phyloP scores from a whole-genome alignment of 1,140 invertebrate species.

The Drosophila setifemur region DNA sequence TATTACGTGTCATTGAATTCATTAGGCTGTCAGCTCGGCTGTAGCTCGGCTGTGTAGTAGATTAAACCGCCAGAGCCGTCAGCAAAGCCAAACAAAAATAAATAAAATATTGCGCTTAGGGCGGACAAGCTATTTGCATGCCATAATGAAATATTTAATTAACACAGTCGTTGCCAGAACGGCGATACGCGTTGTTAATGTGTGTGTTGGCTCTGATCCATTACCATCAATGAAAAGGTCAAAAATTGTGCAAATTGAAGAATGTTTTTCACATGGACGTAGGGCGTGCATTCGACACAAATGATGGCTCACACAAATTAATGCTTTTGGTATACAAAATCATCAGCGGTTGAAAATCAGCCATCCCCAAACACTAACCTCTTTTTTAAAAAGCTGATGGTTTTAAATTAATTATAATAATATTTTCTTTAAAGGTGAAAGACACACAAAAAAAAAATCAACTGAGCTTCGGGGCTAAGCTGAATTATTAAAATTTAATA shows the following conservation, averaged over 20 bases:
- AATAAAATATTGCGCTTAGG: background rate
- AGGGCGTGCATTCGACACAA: background rate
- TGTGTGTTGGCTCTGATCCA: background rate
- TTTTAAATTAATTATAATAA: too few relatives aligned
- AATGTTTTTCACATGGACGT: background rate
- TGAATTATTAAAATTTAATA: too few relatives aligned
- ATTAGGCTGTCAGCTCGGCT: slow-evolving; percentile 61
- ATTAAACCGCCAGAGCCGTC: slow-evolving; percentile 17
- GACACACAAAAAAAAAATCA: too few relatives aligned
- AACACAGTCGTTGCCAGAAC: slow-evolving; percentile 12
- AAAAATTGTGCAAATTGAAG: background rate
- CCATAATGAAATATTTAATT: slow-evolving; percentile 69
- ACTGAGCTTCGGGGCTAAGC: too few relatives aligned
- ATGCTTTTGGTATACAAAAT: too few relatives aligned
- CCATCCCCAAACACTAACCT: too few relatives aligned
- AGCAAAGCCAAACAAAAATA: background rate
- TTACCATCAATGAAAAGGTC: slow-evolving; percentile 7
- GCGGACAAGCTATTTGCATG: slow-evolving; percentile 21
- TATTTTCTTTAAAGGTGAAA: too few relatives aligned
- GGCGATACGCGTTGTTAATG: slow-evolving; percentile 31
- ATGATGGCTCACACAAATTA: background rate
- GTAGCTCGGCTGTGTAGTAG: slow-evolving; percentile 9
- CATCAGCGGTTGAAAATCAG: too few relatives aligned
- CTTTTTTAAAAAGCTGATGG: too few relatives aligned
- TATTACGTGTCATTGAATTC: slow-evolving; percentile 74